Base-by-base conservation (phyloP, 2,113 vertebrate genomes). In the Cyprinodon brontotheroides region DNA sequence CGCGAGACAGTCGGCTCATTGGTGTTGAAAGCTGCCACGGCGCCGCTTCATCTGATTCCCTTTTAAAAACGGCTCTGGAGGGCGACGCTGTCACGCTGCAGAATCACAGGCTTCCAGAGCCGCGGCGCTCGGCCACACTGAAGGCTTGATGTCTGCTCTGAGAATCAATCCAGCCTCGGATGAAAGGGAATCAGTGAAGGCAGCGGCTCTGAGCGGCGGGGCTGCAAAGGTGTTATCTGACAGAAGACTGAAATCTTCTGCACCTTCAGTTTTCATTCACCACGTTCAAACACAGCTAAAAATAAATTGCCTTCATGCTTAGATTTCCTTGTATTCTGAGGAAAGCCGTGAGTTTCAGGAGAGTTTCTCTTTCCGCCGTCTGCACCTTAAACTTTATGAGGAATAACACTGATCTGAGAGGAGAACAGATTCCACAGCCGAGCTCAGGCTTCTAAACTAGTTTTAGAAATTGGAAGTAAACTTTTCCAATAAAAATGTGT, bases 181-280 rank as follows among this genome's bases (percentile, higher is more conserved):
- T 77, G 36, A 77, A 77, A 69, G 74, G 0, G 36, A 50, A 61
- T 50, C 50, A 20, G 62, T 41, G 62, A 39, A 73, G 65, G 57
- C 9, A 3, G 43, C 0, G 3, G 50, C 69, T 67, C 62, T 38
- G n/a, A 41, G 57, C 8, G 47, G 60, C 37, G 59, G 17, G 29
- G 65, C 65, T 48, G 43, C 65, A 47, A 40, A 62, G 64, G 67
- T 43, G 38, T 63, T 38, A 20, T 10, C 3, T 62, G 77, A 63
- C 57, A 78, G 45, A 68, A 74, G 41, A 22, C 41, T 48, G 65
- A 48, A 47, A 17, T 38, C 60, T 57, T 72, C 39, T 3, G 3
- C 53, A 65, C n/a, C 65, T 74, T 65, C 62, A 57, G 17, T 20
- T 50, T 29, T 69, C 39, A 79, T 57, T 20, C 43, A 20, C 0